Base-by-base conservation (phyloP, 2,797 vertebrate genomes). In the Brotogeris chrysoptera region DNA sequence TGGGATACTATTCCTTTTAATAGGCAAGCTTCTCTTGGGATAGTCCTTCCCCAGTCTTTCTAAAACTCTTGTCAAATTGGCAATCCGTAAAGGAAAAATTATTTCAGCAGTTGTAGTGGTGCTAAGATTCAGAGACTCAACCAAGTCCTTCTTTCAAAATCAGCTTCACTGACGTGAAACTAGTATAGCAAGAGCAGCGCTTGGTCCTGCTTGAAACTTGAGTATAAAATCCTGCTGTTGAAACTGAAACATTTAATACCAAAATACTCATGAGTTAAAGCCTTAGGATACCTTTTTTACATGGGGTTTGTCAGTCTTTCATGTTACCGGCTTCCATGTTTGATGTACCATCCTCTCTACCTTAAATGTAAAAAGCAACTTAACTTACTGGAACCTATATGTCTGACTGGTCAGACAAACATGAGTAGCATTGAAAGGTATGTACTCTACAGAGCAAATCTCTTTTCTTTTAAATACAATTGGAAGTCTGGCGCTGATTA, bases 241-340 rank as follows among this genome's bases (percentile, higher is more conserved):
- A 80, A 90, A 91, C 6, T 10, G 55, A 80, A 95, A 84, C 38
- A 43, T 14, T 55, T 78, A 70, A 49, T 91, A 86, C 17, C 59
- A 90, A 86, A 93, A 71, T 28, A 41, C 23, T 15, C 15, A 25
- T 30, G 61, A 77, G 17, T 73, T 86, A 77, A 70, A 83, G 66
- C 16, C 10, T 70, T 6, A 13, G 4, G 16, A 43, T 73, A 64
- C 9, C 27, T 64, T 69, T 82, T 76, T 68, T 24, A 69, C 34
- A 15, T 65, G 17, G 86, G 30, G 30, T 86, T 93, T 92, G 53
- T 28, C 46, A 92, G 57, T 66, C 44, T 64, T 73, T 70, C 32
- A 10, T 87, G 9, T 39, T 66, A 66, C 1, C 39, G 50, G 63
- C 30, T 80, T 92, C 8, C 6, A 34, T 73, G 32, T 69, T 20